Base-by-base conservation (phyloP, 2,113 vertebrate genomes). In the Strix aluco region DNA sequence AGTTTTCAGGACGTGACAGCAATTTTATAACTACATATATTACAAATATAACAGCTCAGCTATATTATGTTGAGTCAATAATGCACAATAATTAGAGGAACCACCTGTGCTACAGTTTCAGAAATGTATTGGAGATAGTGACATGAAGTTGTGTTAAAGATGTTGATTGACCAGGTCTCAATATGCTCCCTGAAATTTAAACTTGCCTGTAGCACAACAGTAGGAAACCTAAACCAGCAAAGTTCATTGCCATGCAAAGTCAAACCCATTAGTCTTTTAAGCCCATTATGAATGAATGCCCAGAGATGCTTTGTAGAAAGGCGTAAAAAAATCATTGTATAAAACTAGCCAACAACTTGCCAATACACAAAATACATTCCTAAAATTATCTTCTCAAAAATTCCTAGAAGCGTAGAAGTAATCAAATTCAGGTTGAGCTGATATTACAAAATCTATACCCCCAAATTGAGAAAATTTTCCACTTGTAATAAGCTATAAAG, bases 361-460 rank as follows among this genome's bases (percentile, higher is more conserved):
- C 59, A 78, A 49, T 10, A 77, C 6, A 74, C 38, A 51, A 54
- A 86, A 25, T 10, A 74, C 7, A 27, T 71, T 47, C 77, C 52
- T 61, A 38, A 74, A 89, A 38, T 63, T 1, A 58, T 14, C 51
- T 86, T 15, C 36, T 34, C 55, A 34, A 27, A 66, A 78, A 70
- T 18, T 71, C 42, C 59, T 78, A 54, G 21, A 74, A 62, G 69
- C 55, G 70, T 4, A 52, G 61, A 78, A 66, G 11, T 20, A 70
- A 51, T 7, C 2, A 1, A 70, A 26, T 2, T 7, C 38, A 70
- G 51, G 46, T 51, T 0, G 0, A 79, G 49, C 15, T 34, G 46
- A 7, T 73, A 61, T 38, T 67, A 81, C 21, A 91, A 88, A 94
- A 78, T 46, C 36, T 49, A 42, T 27, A 74, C 2, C 15, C 11